phyloP scores from a whole-genome alignment of 2,113 vertebrate species.

The Pheucticus melanocephalus region DNA sequence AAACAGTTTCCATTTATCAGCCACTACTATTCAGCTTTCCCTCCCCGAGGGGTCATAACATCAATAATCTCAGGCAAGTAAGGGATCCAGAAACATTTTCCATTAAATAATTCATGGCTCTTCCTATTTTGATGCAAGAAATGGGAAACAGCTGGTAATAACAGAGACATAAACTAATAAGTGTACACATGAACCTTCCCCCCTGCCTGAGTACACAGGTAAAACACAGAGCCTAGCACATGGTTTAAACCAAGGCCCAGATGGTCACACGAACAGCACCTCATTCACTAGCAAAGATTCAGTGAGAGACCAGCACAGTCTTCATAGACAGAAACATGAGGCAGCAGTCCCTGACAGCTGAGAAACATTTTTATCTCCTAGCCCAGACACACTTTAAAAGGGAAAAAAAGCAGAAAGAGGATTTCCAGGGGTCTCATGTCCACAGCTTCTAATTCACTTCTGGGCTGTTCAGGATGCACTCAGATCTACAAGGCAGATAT shows the following conservation, averaged over 20 bases:
- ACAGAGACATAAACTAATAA: background rate
- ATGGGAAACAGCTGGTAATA: background rate
- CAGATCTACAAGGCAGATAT: background rate
- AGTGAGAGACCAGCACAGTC: background rate
- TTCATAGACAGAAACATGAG: background rate
- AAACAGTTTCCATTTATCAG: background rate
- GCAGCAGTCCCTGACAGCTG: background rate
- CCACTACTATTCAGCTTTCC: background rate
- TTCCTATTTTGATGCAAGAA: background rate
- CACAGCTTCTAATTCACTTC: background rate
- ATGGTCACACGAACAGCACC: background rate
- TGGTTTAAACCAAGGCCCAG: background rate
- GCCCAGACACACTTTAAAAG: background rate
- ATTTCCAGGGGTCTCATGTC: background rate
- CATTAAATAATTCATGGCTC: background rate
- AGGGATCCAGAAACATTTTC: background rate
- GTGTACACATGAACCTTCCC: background rate
- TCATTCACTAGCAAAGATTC: background rate
- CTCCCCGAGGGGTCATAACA: fast-evolving
- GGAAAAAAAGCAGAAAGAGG: background rate
- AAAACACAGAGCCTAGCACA: background rate
- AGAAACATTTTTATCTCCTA: background rate
- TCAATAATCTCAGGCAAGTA: background rate
- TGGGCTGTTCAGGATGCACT: background rate
- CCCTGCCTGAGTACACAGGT: background rate